Evolutionary conservation across 2,113 vertebrate genomes (phyloP).

Genomic region (Mionectes macconnelli): DNA sequence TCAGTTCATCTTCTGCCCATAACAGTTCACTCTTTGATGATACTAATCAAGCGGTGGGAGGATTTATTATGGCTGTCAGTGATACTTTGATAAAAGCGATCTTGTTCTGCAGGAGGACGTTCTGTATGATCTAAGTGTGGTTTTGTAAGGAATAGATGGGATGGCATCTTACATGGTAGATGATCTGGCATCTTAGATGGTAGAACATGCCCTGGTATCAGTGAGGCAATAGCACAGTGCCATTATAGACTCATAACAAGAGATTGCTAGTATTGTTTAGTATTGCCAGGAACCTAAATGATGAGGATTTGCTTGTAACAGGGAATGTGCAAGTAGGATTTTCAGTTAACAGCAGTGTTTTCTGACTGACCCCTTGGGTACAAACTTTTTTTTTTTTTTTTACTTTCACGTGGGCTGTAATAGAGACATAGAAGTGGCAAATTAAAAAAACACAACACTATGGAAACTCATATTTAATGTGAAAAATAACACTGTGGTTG

Average conservation of each 20-base stretch:
- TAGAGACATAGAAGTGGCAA: background rate
- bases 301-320: background rate
- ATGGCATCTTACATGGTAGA: background rate
- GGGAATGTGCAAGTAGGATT: background rate
- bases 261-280: background rate
- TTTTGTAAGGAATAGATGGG: background rate
- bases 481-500: background rate
- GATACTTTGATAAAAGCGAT: background rate
- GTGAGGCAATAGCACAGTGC: background rate
- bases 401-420: background rate
- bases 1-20: background rate
- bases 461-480: background rate
- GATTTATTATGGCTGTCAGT: background rate
- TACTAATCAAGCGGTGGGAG: background rate
- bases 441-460: background rate
- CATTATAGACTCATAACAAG: background rate
- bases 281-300: background rate
- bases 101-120: background rate
- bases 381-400: background rate
- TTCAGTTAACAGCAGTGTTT: background rate
- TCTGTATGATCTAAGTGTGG: rapidly evolving
- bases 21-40: background rate
- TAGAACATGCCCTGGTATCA: background rate
- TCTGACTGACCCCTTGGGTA: background rate
- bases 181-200: too few species aligned